Evolutionary conservation across 1,140 invertebrate species (phyloP).

Genomic region (Nasonia giraulti): DNA sequence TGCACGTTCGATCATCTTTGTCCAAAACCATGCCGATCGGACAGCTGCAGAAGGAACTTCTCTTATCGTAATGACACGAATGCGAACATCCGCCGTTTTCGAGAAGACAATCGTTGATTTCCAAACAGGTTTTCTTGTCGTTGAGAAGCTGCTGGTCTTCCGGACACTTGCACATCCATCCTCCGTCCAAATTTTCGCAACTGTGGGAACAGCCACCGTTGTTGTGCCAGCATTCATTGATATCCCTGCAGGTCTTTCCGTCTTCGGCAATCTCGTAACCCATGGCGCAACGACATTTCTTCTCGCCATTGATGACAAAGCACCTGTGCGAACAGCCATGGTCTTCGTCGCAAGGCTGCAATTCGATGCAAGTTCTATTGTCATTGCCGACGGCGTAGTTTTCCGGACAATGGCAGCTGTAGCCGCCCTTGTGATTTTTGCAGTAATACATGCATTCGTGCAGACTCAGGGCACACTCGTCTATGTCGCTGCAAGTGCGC

Average conservation of each 20-base stretch:
- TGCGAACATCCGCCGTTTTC: conserved; percentile 77
- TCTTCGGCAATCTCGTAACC: conserved; percentile 74
- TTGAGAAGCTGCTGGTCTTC: conserved; percentile 68
- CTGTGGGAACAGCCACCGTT: conserved; percentile 76
- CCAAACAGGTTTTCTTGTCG: conserved; percentile 75
- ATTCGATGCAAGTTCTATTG: conserved; percentile 74
- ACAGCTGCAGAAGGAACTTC: conserved; percentile 77
- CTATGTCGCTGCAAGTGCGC: conserved; percentile 73
- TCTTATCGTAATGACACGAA: conserved; percentile 70
- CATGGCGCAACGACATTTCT: conserved; percentile 78
- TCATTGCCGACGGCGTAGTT: conserved; percentile 72
- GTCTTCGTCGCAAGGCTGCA: conserved; percentile 68
- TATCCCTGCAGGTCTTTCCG: conserved; percentile 73
- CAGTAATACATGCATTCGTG: conserved; percentile 77
- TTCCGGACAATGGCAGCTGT: conserved; percentile 76
- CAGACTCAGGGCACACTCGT: conserved; percentile 69
- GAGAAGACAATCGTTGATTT: conserved; percentile 77
- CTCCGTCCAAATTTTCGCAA: conserved; percentile 76
- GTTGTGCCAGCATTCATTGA: conserved; percentile 77
- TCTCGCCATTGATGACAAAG: conserved; percentile 79
- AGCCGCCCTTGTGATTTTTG: conserved; percentile 79
- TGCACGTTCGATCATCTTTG: conserved; percentile 52
- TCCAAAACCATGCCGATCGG: conserved; percentile 82
- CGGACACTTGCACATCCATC: conserved; percentile 76
- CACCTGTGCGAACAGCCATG: conserved; percentile 77